Conservation (phyloP, 1,140 invertebrate species). For the Aphaenogaster floridana region DNA sequence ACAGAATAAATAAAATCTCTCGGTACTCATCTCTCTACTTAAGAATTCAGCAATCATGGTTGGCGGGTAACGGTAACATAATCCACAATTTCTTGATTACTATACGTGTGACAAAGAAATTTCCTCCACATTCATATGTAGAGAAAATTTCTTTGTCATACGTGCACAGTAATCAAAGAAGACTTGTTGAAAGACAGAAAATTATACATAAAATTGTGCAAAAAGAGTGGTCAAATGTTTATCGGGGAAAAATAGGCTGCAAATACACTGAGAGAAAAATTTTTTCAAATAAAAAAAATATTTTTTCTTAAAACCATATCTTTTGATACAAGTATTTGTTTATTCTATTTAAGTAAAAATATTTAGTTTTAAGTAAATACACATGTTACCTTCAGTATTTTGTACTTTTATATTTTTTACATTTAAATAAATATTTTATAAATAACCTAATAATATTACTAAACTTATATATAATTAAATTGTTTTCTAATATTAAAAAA, state of each 20-base stretch:
- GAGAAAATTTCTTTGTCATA: neutral
- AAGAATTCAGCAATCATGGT: neutral
- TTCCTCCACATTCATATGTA: neutral
- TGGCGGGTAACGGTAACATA: neutral
- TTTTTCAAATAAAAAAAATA: no score
- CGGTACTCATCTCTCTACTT: neutral
- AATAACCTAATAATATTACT: no score
- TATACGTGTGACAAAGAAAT: neutral
- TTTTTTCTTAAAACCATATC: no score
- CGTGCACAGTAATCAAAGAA: neutral
- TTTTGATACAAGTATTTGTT: no score
- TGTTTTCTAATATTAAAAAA: no score
- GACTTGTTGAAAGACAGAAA: neutral
- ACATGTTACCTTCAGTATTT: no score
- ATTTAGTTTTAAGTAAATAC: no score
- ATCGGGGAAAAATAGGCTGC: neutral
- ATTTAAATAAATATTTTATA: no score
- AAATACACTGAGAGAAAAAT: neutral
- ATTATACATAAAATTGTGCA: neutral
- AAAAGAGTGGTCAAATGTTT: neutral
- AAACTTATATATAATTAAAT: no score
- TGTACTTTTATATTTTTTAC: no score
- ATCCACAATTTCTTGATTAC: neutral
- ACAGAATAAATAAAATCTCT: neutral
- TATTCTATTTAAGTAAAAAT: no score